Conservation (phyloP, 2,888 invertebrate species). For the Cephus nigrinus region DNA sequence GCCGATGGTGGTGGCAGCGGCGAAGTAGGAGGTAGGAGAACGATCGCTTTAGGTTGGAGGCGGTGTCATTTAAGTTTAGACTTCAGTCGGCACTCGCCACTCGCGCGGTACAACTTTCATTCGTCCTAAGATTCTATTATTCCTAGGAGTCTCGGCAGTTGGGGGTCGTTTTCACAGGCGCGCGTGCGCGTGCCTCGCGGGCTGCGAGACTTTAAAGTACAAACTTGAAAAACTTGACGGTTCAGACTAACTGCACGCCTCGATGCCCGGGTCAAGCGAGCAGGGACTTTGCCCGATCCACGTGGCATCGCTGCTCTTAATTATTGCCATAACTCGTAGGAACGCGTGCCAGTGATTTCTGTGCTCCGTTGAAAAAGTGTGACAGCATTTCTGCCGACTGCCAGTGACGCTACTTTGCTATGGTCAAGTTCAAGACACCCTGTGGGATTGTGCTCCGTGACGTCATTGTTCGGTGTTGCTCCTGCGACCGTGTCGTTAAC, state of each 20-base stretch:
- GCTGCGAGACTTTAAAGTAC: not conserved
- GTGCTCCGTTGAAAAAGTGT: not conserved
- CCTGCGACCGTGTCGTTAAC: not conserved
- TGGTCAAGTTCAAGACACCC: not conserved
- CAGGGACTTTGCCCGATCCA: not conserved
- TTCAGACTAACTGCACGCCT: not conserved
- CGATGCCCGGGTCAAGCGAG: not conserved
- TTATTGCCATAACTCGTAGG: not conserved
- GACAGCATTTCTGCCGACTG: not conserved
- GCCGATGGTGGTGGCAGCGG: conserved; percentile 12
- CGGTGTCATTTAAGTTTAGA: conserved; percentile 59
- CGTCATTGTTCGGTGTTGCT: not conserved
- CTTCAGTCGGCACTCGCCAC: conserved; percentile 62
- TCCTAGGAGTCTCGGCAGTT: not conserved
- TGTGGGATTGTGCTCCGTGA: not conserved
- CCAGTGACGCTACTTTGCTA: not conserved
- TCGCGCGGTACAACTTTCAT: conserved; percentile 47
- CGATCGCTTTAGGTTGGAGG: conserved; percentile 62
- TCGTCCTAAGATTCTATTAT: conserved; percentile 13
- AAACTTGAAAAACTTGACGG: not conserved
- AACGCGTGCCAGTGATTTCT: not conserved
- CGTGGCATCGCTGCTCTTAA: not conserved
- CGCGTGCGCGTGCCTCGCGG: not conserved
- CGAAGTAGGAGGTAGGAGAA: conserved; percentile 7
- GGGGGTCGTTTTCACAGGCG: not conserved